phyloP scores from a whole-genome alignment of 2,888 invertebrate species.

The Gasteruption jaculator region DNA sequence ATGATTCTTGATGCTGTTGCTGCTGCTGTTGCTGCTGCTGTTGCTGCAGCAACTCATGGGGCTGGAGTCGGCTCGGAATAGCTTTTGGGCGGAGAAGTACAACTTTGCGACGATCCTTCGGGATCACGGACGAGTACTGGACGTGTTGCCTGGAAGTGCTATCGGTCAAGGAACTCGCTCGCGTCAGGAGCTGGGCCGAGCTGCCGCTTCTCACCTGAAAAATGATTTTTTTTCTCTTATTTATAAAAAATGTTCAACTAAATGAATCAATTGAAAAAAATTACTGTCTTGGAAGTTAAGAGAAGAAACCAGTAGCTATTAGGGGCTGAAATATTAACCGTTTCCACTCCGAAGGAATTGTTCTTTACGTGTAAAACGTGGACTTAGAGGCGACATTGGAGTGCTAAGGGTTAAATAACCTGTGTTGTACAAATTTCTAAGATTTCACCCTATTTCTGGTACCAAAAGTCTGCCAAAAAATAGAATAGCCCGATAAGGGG shows the following conservation, averaged over 20 bases:
- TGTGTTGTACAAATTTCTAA: no score
- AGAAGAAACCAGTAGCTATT: no score
- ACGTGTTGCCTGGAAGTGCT: conserved; percentile 27
- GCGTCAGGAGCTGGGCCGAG: conserved; percentile 30
- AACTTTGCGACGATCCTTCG: conserved; percentile 52
- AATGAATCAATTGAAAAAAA: conserved; percentile 18
- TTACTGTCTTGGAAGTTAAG: no score
- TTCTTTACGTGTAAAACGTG: no score
- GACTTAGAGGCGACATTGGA: no score
- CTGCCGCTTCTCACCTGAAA: conserved; percentile 30
- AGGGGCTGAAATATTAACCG: no score
- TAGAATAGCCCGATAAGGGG: no score
- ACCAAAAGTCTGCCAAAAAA: no score
- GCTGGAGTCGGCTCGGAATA: conserved; percentile 55
- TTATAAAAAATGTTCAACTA: conserved; percentile 9
- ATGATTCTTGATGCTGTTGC: conserved; percentile 39
- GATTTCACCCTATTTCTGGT: no score
- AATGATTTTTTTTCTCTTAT: not conserved
- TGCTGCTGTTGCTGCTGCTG: conserved; percentile 27
- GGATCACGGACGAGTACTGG: conserved; percentile 27
- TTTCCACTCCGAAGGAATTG: no score
- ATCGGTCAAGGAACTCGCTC: conserved; percentile 43
- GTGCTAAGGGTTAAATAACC: no score
- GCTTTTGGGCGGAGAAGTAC: conserved; percentile 56
- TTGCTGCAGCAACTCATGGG: conserved; percentile 40